A percentile compares a stretch with the other conserved stretches of the same genome.
These are phyloP conservation scores for Caenorhabditis inopinata DNA, from an alignment of 1,140 invertebrate genomes.

Conservation along the genomic window DNA sequence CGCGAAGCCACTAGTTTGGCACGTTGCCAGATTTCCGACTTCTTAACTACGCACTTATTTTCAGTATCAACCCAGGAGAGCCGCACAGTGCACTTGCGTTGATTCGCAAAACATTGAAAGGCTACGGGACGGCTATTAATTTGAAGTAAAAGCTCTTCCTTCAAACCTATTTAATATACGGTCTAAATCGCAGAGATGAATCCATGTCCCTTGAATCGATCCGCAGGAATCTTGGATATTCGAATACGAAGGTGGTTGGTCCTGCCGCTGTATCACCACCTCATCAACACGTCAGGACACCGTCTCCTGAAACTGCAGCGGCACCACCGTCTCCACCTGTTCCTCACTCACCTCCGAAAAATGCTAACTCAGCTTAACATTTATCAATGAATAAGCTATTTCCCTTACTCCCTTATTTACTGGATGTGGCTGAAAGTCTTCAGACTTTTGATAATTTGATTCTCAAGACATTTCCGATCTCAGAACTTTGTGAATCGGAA, in stretches of 20 bases:
- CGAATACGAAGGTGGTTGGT: background rate
- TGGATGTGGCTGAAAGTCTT: too few relatives aligned
- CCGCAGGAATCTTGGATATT: background rate
- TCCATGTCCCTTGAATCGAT: background rate
- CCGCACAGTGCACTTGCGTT: background rate
- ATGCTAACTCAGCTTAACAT: background rate
- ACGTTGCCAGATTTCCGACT: background rate
- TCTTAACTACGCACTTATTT: background rate
- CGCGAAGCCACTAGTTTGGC: background rate
- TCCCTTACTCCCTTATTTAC: too few relatives aligned
- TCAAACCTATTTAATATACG: too few relatives aligned
- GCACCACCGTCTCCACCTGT: background rate
- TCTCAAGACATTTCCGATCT: too few relatives aligned
- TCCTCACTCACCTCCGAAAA: background rate
- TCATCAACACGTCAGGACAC: background rate
- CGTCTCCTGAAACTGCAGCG: background rate
- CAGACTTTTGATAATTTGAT: too few relatives aligned
- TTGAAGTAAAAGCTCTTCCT: background rate
- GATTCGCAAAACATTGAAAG: slow-evolving; percentile 7
- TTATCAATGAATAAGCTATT: too few relatives aligned
- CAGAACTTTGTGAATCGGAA: too few relatives aligned
- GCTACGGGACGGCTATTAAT: background rate
- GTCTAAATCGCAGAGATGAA: background rate
- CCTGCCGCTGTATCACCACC: background rate
- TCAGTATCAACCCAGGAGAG: background rate